These are phyloP conservation scores for Cygnus atratus DNA, from an alignment of 2,113 vertebrate species.

Conservation along the genomic window DNA sequence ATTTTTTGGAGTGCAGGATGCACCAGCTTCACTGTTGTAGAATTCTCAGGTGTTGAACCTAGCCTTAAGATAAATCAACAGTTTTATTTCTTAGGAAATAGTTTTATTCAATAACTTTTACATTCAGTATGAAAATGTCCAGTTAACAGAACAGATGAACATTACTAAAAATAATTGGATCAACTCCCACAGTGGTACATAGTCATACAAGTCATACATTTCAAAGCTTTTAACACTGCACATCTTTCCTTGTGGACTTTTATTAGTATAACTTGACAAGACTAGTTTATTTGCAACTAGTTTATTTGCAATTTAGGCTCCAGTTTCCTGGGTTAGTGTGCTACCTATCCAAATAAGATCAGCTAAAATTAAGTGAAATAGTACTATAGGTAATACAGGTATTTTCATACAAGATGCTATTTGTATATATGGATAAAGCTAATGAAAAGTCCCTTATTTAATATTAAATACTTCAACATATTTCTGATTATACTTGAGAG, in stretches of 20 bases:
- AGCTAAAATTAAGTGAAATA: background rate
- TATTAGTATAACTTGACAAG: background rate
- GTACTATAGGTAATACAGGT: background rate
- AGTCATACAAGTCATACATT: conserved; percentile 32
- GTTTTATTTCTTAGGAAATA: background rate
- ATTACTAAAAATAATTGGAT: background rate
- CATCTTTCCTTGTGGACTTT: background rate
- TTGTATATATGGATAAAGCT: background rate
- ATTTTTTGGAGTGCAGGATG: background rate
- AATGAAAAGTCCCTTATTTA: background rate
- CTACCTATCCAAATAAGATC: background rate
- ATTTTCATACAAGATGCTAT: background rate
- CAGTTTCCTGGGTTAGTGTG: background rate
- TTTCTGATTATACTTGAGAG: background rate
- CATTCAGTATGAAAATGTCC: background rate
- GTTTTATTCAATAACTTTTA: background rate
- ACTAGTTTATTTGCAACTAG: conserved; percentile 5
- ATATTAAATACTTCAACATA: background rate
- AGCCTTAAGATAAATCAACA: background rate
- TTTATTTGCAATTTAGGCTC: background rate
- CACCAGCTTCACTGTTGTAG: background rate
- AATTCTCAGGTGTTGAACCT: background rate
- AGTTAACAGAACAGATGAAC: background rate
- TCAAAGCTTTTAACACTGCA: conserved; percentile 13
- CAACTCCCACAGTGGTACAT: background rate